A percentile compares a stretch with the other conserved stretches of the same genome.
phyloP scores from a whole-genome alignment of 2,797 vertebrate species.

The Acanthis flammea region DNA sequence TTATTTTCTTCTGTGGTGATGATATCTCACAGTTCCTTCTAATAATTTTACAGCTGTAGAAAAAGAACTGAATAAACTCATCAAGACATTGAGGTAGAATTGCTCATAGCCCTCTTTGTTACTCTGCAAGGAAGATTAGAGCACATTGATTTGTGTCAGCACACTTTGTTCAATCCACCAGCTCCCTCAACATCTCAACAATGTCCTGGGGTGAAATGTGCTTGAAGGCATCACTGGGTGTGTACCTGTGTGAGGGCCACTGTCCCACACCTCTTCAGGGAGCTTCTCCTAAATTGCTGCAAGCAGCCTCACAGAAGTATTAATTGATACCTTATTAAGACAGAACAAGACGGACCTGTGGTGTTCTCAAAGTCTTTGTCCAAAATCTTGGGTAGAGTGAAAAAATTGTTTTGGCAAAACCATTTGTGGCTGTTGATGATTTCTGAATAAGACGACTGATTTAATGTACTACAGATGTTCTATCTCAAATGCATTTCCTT shows the following conservation, averaged over 20 bases:
- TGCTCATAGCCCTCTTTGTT: neutral
- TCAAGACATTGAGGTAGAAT: neutral
- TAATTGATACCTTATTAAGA: neutral
- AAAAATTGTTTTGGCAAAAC: neutral
- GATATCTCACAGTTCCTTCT: neutral
- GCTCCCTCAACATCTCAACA: neutral
- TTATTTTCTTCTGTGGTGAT: neutral
- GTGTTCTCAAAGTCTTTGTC: neutral
- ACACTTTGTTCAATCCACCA: neutral
- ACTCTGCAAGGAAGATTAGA: neutral
- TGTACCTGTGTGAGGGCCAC: fast-evolving
- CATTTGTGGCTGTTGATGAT: neutral
- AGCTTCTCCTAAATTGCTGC: neutral
- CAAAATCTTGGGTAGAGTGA: neutral
- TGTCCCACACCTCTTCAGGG: neutral
- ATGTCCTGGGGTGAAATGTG: neutral
- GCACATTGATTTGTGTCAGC: neutral
- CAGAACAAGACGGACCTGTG: neutral
- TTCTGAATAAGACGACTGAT: neutral
- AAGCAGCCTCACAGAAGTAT: neutral
- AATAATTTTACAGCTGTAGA: neutral
- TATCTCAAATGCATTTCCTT: neutral
- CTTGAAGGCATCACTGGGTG: neutral
- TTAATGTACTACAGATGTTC: neutral
- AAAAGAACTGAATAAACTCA: neutral